Conservation (phyloP, 2,113 vertebrate genomes). For the Neodontobutis hainanensis region DNA sequence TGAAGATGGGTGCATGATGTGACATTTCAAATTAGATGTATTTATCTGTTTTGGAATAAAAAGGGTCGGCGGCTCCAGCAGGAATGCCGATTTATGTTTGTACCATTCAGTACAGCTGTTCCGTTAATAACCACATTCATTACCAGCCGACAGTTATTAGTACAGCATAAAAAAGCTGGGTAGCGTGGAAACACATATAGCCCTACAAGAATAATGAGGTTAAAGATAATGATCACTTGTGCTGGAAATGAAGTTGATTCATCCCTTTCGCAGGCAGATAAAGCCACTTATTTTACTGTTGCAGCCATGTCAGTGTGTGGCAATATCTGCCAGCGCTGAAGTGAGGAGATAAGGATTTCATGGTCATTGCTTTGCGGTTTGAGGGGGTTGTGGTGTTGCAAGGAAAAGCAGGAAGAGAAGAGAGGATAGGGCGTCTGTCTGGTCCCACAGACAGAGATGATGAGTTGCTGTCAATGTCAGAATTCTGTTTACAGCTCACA, state of each 20-base stretch:
- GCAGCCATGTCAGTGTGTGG: constrained; percentile 20
- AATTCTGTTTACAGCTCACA: constrained; percentile 65
- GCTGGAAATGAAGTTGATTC: constrained; percentile 45
- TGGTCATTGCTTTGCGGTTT: constrained; percentile 56
- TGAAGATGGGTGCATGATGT: constrained; percentile 34
- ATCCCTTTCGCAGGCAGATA: constrained; percentile 34
- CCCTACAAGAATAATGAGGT: constrained; percentile 58
- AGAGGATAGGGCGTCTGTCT: constrained; percentile 28
- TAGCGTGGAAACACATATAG: constrained; percentile 38
- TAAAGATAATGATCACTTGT: constrained; percentile 60
- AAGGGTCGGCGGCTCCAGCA: constrained; percentile 54
- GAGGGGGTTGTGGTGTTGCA: constrained; percentile 30
- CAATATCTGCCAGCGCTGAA: constrained; percentile 36
- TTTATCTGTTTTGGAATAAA: constrained; percentile 64
- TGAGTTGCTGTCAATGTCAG: constrained; percentile 67
- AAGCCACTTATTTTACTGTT: constrained; percentile 41
- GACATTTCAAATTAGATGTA: constrained; percentile 55
- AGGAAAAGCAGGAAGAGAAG: neutral
- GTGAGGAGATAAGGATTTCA: constrained; percentile 62
- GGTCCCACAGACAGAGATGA: constrained; percentile 42
- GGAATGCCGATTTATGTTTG: constrained; percentile 64
- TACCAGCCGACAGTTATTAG: constrained; percentile 71
- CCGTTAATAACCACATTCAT: constrained; percentile 74
- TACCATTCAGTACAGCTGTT: constrained; percentile 66
- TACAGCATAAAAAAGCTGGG: constrained; percentile 48